A percentile compares a stretch with the other conserved stretches of the same genome.
These are phyloP conservation scores for Hipposideros larvatus DNA, from an alignment of 2,797 vertebrate genomes.

Conservation along the genomic window DNA sequence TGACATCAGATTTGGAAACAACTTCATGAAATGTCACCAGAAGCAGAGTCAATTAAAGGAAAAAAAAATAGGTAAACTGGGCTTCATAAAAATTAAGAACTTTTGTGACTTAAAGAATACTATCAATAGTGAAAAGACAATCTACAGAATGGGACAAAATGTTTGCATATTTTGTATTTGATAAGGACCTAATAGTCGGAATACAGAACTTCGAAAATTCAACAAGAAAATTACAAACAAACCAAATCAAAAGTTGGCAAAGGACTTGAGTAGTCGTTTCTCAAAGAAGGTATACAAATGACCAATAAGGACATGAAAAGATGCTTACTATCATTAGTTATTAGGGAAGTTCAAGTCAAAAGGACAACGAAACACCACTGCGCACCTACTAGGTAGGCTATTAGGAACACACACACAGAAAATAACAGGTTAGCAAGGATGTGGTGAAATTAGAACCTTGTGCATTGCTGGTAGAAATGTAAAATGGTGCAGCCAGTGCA, in stretches of 20 bases:
- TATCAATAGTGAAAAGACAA: neutral
- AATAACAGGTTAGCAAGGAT: neutral
- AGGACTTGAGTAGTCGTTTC: neutral
- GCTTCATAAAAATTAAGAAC: neutral
- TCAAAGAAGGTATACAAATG: neutral
- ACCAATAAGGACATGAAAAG: neutral
- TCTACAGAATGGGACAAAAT: neutral
- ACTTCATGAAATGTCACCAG: neutral
- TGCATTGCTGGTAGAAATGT: neutral
- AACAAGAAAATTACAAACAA: neutral
- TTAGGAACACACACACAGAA: neutral
- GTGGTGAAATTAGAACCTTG: neutral
- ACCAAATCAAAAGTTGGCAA: neutral
- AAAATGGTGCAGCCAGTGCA: neutral
- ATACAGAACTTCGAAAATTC: neutral
- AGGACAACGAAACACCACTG: neutral
- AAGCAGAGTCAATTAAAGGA: neutral
- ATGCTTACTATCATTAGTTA: neutral
- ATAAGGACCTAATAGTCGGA: neutral
- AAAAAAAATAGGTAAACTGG: neutral
- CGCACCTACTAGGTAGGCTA: too few species aligned
- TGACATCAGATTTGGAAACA: neutral
- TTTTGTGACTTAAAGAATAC: neutral
- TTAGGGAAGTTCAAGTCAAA: neutral
- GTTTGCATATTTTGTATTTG: neutral